Percentiles rank a stretch among this genome's conserved stretches.
phyloP scores from a whole-genome alignment of 1,140 invertebrate genomes.

The Trypoxylus dichotomus region DNA sequence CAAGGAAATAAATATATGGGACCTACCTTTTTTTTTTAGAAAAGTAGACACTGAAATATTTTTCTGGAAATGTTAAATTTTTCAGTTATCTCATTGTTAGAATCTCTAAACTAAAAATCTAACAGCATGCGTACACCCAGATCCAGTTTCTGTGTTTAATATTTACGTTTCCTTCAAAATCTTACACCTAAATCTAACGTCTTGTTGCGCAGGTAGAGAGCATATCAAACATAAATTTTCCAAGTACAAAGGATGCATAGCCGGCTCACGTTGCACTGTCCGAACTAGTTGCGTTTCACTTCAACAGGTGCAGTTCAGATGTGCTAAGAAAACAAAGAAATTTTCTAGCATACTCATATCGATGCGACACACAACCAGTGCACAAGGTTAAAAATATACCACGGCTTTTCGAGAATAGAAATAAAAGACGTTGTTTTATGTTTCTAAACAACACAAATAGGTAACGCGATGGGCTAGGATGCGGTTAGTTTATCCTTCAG shows the following conservation, averaged over 20 bases:
- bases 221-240: neutral
- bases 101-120: too few relatives aligned
- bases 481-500: neutral
- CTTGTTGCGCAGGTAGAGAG: neutral
- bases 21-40: too few relatives aligned
- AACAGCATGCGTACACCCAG: too few relatives aligned
- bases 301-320: conserved; percentile 21
- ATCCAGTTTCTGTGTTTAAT: neutral
- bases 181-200: conserved; percentile 2
- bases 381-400: conserved; percentile 12
- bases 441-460: neutral
- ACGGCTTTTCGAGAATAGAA: neutral
- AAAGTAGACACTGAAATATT: too few relatives aligned
- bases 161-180: neutral
- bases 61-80: too few relatives aligned
- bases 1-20: too few relatives aligned
- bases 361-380: neutral
- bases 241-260: neutral
- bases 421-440: conserved; percentile 6
- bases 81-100: too few relatives aligned
- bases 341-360: conserved; percentile 5
- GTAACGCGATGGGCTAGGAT: neutral
- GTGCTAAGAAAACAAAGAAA: conserved; percentile 9
- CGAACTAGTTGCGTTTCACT: conserved; percentile 12
- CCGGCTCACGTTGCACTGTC: neutral